Percentiles rank a stretch among this genome's conserved stretches.
Conservation (phyloP, 1,140 invertebrate genomes). For the Heliothis virescens region DNA sequence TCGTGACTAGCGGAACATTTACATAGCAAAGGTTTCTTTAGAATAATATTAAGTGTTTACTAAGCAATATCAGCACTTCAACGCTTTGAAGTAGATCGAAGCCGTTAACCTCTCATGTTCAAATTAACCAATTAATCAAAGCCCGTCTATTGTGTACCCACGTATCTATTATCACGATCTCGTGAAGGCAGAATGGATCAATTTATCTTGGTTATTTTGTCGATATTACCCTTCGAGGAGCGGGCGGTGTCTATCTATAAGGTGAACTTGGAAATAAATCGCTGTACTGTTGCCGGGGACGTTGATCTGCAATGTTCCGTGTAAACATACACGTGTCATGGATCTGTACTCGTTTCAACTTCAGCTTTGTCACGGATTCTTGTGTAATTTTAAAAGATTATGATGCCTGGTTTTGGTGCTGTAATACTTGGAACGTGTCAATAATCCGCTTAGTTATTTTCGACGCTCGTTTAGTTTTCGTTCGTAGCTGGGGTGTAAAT, state of each 20-base stretch:
- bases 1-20: conserved; percentile 27
- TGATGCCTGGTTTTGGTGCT: background rate
- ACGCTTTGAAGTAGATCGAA: conserved; percentile 31
- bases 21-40: conserved; percentile 17
- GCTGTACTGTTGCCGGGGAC: conserved; percentile 65
- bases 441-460: conserved; percentile 32
- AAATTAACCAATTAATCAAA: conserved; percentile 56
- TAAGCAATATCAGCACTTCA: background rate
- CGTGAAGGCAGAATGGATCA: conserved; percentile 44
- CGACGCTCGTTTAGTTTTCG: conserved; percentile 12
- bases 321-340: conserved; percentile 49
- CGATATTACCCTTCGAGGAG: conserved; percentile 54
- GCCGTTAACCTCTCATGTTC: conserved; percentile 57
- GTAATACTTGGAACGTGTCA: conserved; percentile 16
- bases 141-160: conserved; percentile 30
- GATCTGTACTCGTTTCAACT: conserved; percentile 32
- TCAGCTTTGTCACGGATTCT: background rate
- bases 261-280: conserved; percentile 71
- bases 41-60: conserved; percentile 22
- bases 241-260: conserved; percentile 51
- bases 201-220: conserved; percentile 54
- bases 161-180: conserved; percentile 38
- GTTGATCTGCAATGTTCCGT: conserved; percentile 65
- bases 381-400: conserved; percentile 1
- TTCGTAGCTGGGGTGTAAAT: background rate